A percentile compares a stretch with the other conserved stretches of the same genome.
Evolutionary conservation across 2,797 vertebrate species (phyloP).

Genomic region (Borostomias antarcticus): DNA sequence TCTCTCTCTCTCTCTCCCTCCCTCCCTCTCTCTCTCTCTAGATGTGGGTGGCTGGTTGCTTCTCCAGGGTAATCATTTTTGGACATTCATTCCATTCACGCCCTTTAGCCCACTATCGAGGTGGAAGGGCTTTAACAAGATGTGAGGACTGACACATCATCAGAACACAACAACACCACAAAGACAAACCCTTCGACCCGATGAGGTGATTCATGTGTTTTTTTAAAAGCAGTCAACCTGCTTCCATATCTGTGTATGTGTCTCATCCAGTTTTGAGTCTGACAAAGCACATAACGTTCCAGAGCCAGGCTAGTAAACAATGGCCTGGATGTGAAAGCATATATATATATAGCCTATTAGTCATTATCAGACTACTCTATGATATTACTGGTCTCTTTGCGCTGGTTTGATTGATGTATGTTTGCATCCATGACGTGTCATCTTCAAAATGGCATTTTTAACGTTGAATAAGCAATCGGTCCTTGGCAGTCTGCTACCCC

Average conservation of each 20-base stretch:
- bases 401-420: background rate
- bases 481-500: background rate
- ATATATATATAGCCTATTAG: too few species aligned
- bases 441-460: background rate
- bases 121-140: background rate
- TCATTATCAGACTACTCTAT: background rate
- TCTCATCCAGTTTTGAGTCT: background rate
- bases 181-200: background rate
- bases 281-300: background rate
- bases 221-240: background rate
- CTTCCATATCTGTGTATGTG: background rate
- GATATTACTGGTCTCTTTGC: background rate
- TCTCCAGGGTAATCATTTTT: conserved; percentile 10
- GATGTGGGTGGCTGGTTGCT: background rate
- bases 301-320: too few species aligned
- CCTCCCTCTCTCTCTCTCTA: background rate
- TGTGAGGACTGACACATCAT: background rate
- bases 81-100: background rate
- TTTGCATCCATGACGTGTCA: background rate
- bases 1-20: background rate
- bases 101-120: background rate
- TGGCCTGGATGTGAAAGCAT: background rate
- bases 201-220: background rate
- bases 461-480: background rate
- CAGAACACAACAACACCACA: background rate